These are phyloP conservation scores for Polymixis lichenea DNA, from an alignment of 2,888 invertebrate genomes.

Conservation along the genomic window DNA sequence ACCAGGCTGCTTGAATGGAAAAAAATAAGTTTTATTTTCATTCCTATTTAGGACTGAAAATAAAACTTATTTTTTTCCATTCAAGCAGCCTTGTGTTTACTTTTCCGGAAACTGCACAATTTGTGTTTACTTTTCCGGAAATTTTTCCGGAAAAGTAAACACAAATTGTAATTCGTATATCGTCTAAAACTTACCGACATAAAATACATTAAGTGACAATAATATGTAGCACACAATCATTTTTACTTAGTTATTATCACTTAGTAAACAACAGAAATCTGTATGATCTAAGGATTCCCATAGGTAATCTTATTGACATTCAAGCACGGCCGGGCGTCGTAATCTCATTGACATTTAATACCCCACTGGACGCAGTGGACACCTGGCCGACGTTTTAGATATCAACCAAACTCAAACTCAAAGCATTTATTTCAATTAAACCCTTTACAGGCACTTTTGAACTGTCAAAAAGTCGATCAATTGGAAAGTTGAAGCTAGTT, in stretches of 20 bases:
- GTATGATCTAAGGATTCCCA: conserved; percentile 33
- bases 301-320: conserved; percentile 48
- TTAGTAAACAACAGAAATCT: conserved; percentile 26
- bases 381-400: conserved; percentile 35
- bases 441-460: too few relatives aligned
- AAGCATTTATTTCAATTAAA: too few relatives aligned
- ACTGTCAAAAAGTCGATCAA: too few relatives aligned
- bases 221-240: background rate
- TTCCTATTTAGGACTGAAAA: background rate
- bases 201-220: background rate
- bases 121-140: too few relatives aligned
- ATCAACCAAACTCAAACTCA: too few relatives aligned
- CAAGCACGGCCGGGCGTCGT: conserved; percentile 30
- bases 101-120: too few relatives aligned
- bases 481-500: too few relatives aligned
- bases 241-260: background rate
- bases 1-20: background rate
- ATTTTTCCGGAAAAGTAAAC: background rate
- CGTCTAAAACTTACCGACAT: too few relatives aligned
- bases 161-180: background rate
- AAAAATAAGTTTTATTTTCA: background rate
- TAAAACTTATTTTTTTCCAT: background rate
- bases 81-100: background rate
- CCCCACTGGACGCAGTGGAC: conserved; percentile 27
- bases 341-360: conserved; percentile 54